Conservation (phyloP, 2,797 vertebrate genomes). For the Paratrypauchen microcephalus region DNA sequence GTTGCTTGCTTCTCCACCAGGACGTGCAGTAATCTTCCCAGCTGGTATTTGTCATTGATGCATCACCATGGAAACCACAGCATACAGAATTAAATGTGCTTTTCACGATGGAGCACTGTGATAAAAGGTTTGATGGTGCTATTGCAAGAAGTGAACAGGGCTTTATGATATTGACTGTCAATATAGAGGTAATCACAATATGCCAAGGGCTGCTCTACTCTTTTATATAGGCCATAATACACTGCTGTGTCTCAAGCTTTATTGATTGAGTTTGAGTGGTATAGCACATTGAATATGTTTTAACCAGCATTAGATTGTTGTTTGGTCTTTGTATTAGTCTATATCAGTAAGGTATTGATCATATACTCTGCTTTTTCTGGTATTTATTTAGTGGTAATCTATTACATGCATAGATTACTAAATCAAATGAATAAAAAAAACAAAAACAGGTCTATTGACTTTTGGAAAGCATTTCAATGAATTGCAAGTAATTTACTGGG, state of each 20-base stretch:
- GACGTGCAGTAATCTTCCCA: conserved; percentile 65
- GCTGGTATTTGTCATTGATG: conserved; percentile 67
- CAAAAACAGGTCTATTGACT: too few relatives aligned
- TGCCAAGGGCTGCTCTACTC: conserved; percentile 15
- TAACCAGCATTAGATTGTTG: background rate
- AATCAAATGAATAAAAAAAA: too few relatives aligned
- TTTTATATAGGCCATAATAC: conserved; percentile 1
- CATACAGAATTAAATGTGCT: conserved; percentile 49
- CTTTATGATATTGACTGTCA: conserved; percentile 5
- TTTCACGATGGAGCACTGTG: conserved; percentile 32
- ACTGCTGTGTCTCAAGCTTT: background rate
- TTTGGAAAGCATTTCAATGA: background rate
- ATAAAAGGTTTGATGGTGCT: conserved; percentile 57
- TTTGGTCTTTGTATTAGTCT: background rate
- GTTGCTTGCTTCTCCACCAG: conserved; percentile 57
- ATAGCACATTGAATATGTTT: background rate
- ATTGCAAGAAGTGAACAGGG: conserved; percentile 47
- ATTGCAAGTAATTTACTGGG: background rate
- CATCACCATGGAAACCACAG: conserved; percentile 49
- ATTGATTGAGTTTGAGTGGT: background rate
- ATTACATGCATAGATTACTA: background rate
- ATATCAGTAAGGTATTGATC: background rate
- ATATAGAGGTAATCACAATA: conserved; percentile 22
- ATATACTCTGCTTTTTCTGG: too few relatives aligned
- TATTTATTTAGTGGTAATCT: background rate